Conservation (phyloP, 35 echinoderm and acorn worm species). For the Diadema setosum region DNA sequence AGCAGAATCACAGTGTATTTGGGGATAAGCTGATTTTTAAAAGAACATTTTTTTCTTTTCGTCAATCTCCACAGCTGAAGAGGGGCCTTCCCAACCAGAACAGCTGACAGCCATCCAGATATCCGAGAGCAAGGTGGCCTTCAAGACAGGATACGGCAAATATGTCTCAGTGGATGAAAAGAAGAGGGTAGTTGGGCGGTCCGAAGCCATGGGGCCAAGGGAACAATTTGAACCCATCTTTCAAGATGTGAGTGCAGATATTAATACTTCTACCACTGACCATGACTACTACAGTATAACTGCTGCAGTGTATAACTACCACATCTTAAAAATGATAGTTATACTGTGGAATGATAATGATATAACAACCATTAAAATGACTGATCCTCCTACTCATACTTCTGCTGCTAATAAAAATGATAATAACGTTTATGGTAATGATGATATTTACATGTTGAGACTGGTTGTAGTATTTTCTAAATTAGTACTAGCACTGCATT, state of each 20-base stretch:
- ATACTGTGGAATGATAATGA: too few relatives aligned
- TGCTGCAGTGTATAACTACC: too few relatives aligned
- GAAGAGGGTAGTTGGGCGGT: constrained; percentile 61
- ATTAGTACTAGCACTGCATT: too few relatives aligned
- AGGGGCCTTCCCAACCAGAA: constrained; percentile 91
- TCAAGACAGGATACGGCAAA: constrained; percentile 95
- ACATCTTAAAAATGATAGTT: too few relatives aligned
- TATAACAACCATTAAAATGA: too few relatives aligned
- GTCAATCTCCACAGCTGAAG: constrained; percentile 24
- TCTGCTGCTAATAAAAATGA: too few relatives aligned
- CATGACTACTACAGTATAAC: constrained; percentile 84
- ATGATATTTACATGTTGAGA: too few relatives aligned
- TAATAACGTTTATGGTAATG: too few relatives aligned
- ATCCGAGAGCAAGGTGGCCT: constrained; percentile 81
- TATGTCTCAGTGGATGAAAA: constrained; percentile 73
- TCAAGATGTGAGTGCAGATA: constrained; percentile 89
- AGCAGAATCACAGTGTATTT: too few relatives aligned
- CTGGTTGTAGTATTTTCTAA: too few relatives aligned
- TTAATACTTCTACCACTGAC: constrained; percentile 57
- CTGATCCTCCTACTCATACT: too few relatives aligned
- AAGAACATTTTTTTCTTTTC: not conserved
- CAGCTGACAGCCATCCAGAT: constrained; percentile 74
- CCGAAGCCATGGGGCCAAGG: constrained; percentile 90
- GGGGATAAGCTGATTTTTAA: too few relatives aligned
- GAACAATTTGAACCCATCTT: constrained; percentile 97